phyloP scores from a whole-genome alignment of 2,113 vertebrate species.

The Ochotona curzoniae region DNA sequence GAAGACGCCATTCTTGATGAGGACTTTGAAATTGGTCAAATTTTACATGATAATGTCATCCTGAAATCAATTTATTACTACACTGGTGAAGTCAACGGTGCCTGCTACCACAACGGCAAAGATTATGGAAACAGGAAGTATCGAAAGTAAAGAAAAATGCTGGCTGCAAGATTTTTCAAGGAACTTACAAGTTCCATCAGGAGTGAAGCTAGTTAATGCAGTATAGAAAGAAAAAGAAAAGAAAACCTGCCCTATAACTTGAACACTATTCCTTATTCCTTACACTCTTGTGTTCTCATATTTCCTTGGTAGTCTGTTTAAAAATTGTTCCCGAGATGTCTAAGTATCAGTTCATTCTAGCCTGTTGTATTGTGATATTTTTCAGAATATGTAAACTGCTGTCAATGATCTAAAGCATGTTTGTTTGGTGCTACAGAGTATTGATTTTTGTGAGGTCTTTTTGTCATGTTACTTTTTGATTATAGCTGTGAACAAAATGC shows the following conservation, averaged over 20 bases:
- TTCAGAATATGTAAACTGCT: constrained; percentile 90
- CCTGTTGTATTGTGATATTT: constrained; percentile 92
- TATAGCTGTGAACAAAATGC: constrained; percentile 91
- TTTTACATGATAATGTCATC: constrained; percentile 96
- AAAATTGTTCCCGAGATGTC: constrained; percentile 88
- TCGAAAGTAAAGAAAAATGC: constrained; percentile 82
- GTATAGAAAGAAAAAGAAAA: constrained; percentile 87
- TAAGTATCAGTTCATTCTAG: constrained; percentile 90
- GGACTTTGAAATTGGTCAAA: constrained; percentile 97
- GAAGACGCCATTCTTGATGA: constrained; percentile 74
- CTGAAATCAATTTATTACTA: constrained; percentile 93
- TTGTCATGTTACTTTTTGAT: constrained; percentile 91
- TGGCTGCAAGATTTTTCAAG: constrained; percentile 88
- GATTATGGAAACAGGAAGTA: constrained; percentile 64
- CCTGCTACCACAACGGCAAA: constrained; percentile 1
- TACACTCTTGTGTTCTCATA: constrained; percentile 98
- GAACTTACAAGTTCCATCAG: constrained; percentile 85
- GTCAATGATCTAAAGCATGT: constrained; percentile 92
- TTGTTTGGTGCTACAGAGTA: constrained; percentile 94
- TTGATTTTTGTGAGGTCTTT: constrained; percentile 94
- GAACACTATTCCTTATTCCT: constrained; percentile 92
- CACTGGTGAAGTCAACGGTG: constrained; percentile 89
- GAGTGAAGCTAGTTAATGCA: constrained; percentile 92
- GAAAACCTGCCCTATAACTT: constrained; percentile 88
- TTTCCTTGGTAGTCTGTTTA: constrained; percentile 93